These are phyloP conservation scores for Corythornis madagascariensis DNA, from an alignment of 2,113 vertebrate genomes.

Conservation along the genomic window DNA sequence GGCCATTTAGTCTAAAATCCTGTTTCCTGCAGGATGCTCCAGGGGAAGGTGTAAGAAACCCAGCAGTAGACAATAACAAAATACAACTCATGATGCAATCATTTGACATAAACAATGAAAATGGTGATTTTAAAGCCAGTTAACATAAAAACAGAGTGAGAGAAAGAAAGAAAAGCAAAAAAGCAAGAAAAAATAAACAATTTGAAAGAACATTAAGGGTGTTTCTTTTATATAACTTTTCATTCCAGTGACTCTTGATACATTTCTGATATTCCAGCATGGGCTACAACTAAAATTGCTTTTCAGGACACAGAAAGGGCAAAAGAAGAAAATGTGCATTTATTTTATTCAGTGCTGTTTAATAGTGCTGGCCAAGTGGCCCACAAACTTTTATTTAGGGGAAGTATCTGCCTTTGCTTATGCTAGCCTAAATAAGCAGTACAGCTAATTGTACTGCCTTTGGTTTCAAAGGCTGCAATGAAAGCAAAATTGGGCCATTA, in stretches of 20 bases:
- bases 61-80: background rate
- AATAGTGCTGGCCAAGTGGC: background rate
- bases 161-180: background rate
- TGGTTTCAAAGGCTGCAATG: background rate
- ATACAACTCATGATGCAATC: background rate
- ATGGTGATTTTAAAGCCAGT: background rate
- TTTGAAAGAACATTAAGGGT: background rate
- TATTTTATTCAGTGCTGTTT: background rate
- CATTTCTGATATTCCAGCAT: background rate
- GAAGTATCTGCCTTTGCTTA: background rate
- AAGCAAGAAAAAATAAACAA: background rate
- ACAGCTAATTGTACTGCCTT: background rate
- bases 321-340: background rate
- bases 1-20: background rate
- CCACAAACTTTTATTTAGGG: background rate
- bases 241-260: background rate
- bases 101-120: background rate
- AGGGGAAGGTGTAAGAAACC: constrained; percentile 6
- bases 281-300: constrained; percentile 9
- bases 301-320: background rate
- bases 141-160: background rate
- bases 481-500: background rate
- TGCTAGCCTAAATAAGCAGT: background rate
- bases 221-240: background rate
- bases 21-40: background rate